Base-by-base conservation (phyloP, 2,888 invertebrate genomes). In the Myathropa florea region DNA sequence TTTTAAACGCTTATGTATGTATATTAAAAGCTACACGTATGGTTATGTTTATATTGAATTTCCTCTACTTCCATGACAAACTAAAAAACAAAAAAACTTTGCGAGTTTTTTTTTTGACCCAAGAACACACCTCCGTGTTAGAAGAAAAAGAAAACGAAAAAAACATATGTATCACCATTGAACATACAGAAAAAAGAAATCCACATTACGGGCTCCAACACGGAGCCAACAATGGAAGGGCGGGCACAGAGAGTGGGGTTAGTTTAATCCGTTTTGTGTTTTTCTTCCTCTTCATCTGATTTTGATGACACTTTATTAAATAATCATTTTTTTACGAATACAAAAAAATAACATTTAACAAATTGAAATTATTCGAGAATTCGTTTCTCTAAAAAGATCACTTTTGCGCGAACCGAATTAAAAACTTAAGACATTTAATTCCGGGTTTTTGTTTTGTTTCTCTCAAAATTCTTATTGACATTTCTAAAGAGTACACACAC, bases 1-100 rank as follows among this genome's bases (percentile, higher is more conserved):
- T 73, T 55, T 73, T 82, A 65, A 60, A 82, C 39, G 73, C 82
- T 78, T 83, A 81, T 53, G 70, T 70, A 53, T 63, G 77, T 85
- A 78, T 82, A 82, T 82, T 82, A 82, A 85, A 80, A 86, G 81
- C 84, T 85, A 85, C 81, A 81, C 72, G 81, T 81, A 80, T 71
- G 75, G 70, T 79, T 75, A 80, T 75, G 57, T 65, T 79, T 72
- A 70, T 83, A 78, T 64, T 78, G 63, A 70, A 64, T 76, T 84
- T 71, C 14, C 60, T 57, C 39, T 79, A 60, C 55, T 68, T 68
- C 46, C 46, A 46, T 59, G 55, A 60, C 70, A 68, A 79, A 83
- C 77, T 82, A 26, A 59, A 30, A 64, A 65, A 60, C 57, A 82
- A 64, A 70, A 65, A 26, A 71, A 76, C 65, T 71, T 60, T 59